These are phyloP conservation scores for Trogon surrucura DNA, from an alignment of 2,113 vertebrate genomes.

Conservation along the genomic window DNA sequence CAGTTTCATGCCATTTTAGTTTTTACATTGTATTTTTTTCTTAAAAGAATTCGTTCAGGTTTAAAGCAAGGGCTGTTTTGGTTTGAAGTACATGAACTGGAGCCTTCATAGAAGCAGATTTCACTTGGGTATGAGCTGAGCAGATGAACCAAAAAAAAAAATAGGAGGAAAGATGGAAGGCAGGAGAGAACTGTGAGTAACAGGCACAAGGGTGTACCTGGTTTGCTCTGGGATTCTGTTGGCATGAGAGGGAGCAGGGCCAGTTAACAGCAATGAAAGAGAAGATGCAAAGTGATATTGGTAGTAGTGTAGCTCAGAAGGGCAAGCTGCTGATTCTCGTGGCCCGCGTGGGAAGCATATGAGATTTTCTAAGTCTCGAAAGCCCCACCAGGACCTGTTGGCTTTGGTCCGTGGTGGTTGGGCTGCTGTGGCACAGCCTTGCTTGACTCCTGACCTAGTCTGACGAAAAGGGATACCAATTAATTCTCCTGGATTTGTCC, in stretches of 20 bases:
- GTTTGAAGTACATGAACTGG: neutral
- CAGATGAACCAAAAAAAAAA: neutral
- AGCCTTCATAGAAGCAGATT: neutral
- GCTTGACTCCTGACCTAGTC: neutral
- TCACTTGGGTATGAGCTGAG: neutral
- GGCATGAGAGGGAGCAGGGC: neutral
- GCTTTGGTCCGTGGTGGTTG: neutral
- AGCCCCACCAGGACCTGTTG: neutral
- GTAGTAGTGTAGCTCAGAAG: neutral
- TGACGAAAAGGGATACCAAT: neutral
- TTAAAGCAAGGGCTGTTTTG: neutral
- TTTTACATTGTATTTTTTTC: neutral
- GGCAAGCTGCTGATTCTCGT: neutral
- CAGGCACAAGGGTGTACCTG: neutral
- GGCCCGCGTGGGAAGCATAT: neutral
- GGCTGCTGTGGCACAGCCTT: neutral
- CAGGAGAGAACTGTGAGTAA: neutral
- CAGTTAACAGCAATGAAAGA: neutral
- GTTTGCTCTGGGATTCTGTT: neutral
- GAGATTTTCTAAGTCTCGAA: neutral
- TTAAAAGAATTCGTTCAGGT: neutral
- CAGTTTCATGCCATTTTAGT: neutral
- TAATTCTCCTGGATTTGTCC: neutral
- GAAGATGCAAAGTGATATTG: accelerated
- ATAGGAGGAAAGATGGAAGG: neutral